Evolutionary conservation across 2,797 vertebrate genomes (phyloP).

Genomic region (Setipinna tenuifilis): DNA sequence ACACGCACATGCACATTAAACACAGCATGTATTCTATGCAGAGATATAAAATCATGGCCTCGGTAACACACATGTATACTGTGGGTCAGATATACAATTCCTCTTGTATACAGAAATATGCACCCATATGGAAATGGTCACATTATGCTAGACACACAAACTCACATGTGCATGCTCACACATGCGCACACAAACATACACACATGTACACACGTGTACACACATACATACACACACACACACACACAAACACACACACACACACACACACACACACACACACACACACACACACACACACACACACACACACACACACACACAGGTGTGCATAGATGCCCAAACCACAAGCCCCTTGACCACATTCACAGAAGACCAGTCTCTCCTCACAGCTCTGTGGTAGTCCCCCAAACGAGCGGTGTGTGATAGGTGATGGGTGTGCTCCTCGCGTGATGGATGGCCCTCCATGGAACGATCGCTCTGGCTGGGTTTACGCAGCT

Average conservation of each 20-base stretch:
- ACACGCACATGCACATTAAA: background rate
- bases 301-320: background rate
- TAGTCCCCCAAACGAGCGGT: background rate
- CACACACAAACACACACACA: no score
- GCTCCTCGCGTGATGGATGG: background rate
- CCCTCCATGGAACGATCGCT: background rate
- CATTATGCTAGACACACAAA: background rate
- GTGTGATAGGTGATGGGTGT: background rate
- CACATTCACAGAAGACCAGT: background rate
- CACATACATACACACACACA: no score
- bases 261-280: background rate
- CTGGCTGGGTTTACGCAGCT: constrained; percentile 29
- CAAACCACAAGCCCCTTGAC: background rate
- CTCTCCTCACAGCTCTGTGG: constrained; percentile 10
- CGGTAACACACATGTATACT: background rate
- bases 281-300: background rate
- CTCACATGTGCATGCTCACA: background rate
- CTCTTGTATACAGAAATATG: background rate
- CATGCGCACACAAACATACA: background rate
- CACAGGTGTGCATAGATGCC: background rate
- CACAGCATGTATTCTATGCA: background rate
- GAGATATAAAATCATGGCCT: background rate
- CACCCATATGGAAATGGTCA: constrained; percentile 16
- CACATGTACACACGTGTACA: background rate
- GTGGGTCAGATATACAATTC: background rate